Evolutionary conservation across 2,888 invertebrate species (phyloP).

Genomic region (Entomobrya proxima): DNA sequence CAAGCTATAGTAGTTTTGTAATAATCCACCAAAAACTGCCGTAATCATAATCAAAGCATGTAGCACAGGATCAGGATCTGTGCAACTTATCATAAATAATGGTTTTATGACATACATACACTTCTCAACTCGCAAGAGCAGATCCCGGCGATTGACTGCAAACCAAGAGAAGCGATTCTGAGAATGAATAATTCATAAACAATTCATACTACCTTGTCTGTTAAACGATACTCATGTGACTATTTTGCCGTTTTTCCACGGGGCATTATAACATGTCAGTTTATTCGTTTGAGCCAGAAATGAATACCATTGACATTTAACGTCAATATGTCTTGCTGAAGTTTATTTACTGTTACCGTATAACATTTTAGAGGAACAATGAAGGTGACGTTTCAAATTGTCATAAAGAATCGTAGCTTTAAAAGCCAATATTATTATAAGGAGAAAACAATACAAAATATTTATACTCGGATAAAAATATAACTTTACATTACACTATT

Average conservation of each 20-base stretch:
- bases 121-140: not conserved
- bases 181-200: slow-evolving; percentile 36
- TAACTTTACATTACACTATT: not conserved
- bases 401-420: not conserved
- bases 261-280: not conserved
- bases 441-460: not conserved
- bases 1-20: too few species aligned
- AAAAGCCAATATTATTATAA: too few species aligned
- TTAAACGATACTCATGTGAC: slow-evolving; percentile 6
- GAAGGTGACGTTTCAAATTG: not conserved
- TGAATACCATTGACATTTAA: not conserved
- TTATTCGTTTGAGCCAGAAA: not conserved
- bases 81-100: not conserved
- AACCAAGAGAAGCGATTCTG: not conserved
- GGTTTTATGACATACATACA: not conserved
- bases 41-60: not conserved
- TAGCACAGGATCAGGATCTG: not conserved
- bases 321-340: not conserved
- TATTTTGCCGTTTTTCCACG: not conserved
- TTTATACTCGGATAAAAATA: not conserved
- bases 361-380: not conserved
- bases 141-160: not conserved
- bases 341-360: not conserved
- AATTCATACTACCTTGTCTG: not conserved
- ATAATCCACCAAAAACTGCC: too few species aligned